Evolutionary conservation across 2,888 invertebrate species (phyloP).

Genomic region (Chymomyza procnemis): DNA sequence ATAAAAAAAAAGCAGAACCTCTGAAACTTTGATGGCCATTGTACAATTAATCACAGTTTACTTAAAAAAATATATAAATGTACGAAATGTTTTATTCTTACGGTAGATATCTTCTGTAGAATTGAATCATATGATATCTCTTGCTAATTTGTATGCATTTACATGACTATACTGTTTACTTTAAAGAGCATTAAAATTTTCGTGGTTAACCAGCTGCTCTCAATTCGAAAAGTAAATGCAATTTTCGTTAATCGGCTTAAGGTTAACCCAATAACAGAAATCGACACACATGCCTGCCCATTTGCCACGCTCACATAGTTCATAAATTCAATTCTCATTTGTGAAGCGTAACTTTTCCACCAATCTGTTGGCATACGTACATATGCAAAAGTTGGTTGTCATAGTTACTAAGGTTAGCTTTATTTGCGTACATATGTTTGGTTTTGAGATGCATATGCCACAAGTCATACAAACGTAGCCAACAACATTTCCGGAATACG

Average conservation of each 20-base stretch:
- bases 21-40: no score
- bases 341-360: background rate
- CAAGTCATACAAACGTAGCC: constrained; percentile 4
- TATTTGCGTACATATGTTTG: constrained; percentile 1
- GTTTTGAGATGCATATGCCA: constrained; percentile 17
- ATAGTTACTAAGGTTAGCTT: background rate
- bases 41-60: no score
- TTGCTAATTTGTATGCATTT: no score
- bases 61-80: no score
- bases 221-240: constrained; percentile 65
- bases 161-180: no score
- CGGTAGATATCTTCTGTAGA: no score
- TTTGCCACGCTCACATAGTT: background rate
- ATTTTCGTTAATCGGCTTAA: constrained; percentile 68
- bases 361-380: background rate
- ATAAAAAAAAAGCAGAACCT: no score
- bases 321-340: background rate
- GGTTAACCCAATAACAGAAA: constrained; percentile 38
- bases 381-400: constrained; percentile 1
- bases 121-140: no score
- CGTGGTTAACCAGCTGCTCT: constrained; percentile 46
- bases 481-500: background rate
- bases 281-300: constrained; percentile 26
- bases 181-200: background rate
- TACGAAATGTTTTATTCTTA: no score